Evolutionary conservation across 2,888 invertebrate genomes (phyloP).

Genomic region (Andrena marginata): DNA sequence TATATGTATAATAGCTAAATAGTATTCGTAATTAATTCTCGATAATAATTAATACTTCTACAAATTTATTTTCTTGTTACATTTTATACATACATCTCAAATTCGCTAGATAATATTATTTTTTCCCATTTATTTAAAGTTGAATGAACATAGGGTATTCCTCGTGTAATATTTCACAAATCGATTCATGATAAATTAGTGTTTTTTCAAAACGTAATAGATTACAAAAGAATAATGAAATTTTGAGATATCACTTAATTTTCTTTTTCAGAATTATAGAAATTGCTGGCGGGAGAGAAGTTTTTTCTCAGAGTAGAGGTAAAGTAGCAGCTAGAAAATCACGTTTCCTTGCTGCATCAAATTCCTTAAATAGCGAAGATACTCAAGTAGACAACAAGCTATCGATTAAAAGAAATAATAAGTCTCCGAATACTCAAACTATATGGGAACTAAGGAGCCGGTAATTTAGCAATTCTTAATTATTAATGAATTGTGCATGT

Average conservation of each 20-base stretch:
- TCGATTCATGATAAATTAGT: not conserved
- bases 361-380: constrained; percentile 83
- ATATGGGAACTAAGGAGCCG: constrained; percentile 88
- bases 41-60: too few relatives aligned
- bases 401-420: constrained; percentile 85
- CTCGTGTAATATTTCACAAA: not conserved
- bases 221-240: not conserved
- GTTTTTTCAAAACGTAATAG: not conserved
- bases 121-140: constrained; percentile 2
- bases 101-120: not conserved
- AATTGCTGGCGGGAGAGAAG: constrained; percentile 93
- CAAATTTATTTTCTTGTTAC: not conserved
- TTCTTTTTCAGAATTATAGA: constrained; percentile 88
- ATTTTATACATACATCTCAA: not conserved
- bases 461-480: constrained; percentile 72
- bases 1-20: too few relatives aligned
- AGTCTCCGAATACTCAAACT: constrained; percentile 86
- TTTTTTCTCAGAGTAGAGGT: constrained; percentile 93
- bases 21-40: constrained; percentile 1
- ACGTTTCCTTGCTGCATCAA: constrained; percentile 86
- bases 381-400: constrained; percentile 83
- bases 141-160: not conserved
- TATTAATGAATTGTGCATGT: not conserved
- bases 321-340: constrained; percentile 91
- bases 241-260: not conserved